Evolutionary conservation across 2,113 vertebrate genomes (phyloP).

Genomic region (Dissostichus mawsoni): DNA sequence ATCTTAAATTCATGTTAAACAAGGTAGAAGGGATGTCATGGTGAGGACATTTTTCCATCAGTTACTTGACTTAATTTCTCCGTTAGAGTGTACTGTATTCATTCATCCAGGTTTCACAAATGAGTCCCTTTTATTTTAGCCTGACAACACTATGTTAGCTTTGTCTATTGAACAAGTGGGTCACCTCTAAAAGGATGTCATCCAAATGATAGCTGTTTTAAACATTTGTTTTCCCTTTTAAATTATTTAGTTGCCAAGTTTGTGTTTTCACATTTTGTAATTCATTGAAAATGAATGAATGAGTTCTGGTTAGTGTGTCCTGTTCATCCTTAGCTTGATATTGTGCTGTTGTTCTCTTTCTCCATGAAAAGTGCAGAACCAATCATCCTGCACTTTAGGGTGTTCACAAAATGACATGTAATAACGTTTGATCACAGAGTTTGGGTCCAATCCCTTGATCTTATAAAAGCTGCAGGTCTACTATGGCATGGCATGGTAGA

Average conservation of each 20-base stretch:
- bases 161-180: not conserved
- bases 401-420: constrained; percentile 8
- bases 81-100: no score
- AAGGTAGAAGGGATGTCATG: no score
- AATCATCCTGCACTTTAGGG: constrained; percentile 28
- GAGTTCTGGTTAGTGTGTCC: not conserved
- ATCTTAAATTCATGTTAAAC: no score
- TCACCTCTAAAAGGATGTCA: not conserved
- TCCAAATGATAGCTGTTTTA: not conserved
- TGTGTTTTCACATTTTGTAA: not conserved
- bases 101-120: no score
- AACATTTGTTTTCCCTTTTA: not conserved
- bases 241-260: not conserved
- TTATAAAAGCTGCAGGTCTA: constrained; percentile 17
- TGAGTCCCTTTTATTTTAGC: no score
- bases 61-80: no score
- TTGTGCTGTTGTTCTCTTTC: not conserved
- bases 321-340: not conserved
- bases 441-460: constrained; percentile 35
- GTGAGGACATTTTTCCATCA: no score
- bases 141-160: no score
- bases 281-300: not conserved
- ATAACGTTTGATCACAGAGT: constrained; percentile 34
- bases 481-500: not conserved
- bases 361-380: not conserved